Percentiles rank a stretch among this genome's conserved stretches.
These are phyloP conservation scores for Hippocampus mohnikei DNA, from an alignment of 2,113 vertebrate genomes.

Conservation along the genomic window DNA sequence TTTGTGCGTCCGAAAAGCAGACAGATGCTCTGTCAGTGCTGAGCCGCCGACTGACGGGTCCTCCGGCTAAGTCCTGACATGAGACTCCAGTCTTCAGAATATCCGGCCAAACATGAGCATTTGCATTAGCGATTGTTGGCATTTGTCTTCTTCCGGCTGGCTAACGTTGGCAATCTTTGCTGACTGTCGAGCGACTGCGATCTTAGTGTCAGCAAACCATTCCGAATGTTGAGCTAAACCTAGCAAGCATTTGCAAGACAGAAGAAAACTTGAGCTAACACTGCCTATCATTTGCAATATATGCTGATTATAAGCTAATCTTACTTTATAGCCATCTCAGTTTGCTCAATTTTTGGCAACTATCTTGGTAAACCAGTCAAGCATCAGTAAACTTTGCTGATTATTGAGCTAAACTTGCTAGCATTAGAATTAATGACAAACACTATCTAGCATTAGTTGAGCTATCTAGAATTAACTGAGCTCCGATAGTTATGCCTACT, in stretches of 20 bases:
- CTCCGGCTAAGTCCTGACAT: not conserved
- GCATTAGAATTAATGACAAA: too few relatives aligned
- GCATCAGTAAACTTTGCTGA: too few relatives aligned
- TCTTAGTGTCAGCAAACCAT: not conserved
- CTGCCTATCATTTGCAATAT: too few relatives aligned
- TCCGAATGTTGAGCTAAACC: not conserved
- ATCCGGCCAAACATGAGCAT: not conserved
- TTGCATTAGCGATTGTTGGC: not conserved
- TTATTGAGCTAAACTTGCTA: too few relatives aligned
- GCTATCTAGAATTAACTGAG: too few relatives aligned
- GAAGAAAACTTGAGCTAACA: not conserved
- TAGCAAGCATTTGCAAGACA: not conserved
- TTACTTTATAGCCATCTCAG: too few relatives aligned
- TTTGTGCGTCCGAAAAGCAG: slow-evolving; percentile 35
- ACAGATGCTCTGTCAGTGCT: slow-evolving; percentile 28
- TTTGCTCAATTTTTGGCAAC: not conserved
- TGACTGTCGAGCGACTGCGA: not conserved
- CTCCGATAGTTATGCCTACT: too few relatives aligned
- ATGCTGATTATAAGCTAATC: too few relatives aligned
- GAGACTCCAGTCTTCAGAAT: not conserved
- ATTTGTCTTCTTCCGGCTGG: not conserved
- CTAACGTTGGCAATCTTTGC: not conserved
- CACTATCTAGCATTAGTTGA: too few relatives aligned
- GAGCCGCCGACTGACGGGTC: slow-evolving; percentile 18
- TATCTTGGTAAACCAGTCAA: not conserved